Conservation (phyloP, 2,888 invertebrate genomes). For the Molanna angustata region DNA sequence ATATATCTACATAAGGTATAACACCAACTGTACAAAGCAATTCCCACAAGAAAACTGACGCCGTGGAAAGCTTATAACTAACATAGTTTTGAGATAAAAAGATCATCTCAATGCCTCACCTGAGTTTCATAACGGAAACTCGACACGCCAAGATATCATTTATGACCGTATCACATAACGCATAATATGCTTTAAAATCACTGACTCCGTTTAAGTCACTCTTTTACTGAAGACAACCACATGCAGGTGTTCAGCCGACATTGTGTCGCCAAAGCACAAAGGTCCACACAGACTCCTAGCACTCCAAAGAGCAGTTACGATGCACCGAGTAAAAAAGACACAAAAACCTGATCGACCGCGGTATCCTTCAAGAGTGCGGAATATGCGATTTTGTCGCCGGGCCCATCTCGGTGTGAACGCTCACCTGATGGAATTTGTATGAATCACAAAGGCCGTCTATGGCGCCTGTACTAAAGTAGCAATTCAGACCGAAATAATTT, state of each 20-base stretch:
- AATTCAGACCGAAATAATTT: neutral
- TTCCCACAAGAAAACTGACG: constrained; percentile 4
- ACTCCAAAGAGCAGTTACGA: neutral
- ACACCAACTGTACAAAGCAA: no score
- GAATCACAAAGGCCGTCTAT: neutral
- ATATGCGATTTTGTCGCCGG: no score
- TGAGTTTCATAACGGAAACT: neutral
- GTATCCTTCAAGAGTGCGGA: no score
- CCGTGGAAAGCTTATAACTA: constrained; percentile 22
- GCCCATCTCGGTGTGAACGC: no score
- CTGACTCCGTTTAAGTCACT: neutral
- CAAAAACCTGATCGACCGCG: no score
- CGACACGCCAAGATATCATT: neutral
- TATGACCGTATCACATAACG: neutral
- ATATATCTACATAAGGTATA: no score
- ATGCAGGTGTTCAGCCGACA: constrained; percentile 33
- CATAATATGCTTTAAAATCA: neutral
- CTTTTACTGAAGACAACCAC: neutral
- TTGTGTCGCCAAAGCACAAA: constrained; percentile 30
- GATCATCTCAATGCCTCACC: constrained; percentile 8
- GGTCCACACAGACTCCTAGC: constrained; percentile 5
- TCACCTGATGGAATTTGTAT: neutral
- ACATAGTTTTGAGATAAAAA: constrained; percentile 19
- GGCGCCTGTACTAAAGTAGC: neutral
- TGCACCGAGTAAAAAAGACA: neutral